Conservation (phyloP, 2,113 vertebrate species). For the Acinonyx jubatus region DNA sequence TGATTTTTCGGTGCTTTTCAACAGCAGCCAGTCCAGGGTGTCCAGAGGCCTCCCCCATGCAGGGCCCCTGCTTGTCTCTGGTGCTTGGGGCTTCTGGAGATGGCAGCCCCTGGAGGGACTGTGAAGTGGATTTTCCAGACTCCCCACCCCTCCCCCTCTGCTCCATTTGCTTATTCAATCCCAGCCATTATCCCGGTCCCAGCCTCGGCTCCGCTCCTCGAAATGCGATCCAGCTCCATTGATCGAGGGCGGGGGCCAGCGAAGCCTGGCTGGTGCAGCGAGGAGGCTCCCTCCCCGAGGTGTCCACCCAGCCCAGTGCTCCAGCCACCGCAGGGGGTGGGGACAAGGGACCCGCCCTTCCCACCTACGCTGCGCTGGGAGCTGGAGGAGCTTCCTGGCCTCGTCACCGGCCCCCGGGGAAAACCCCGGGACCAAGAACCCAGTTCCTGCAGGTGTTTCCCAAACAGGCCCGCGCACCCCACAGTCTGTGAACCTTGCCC, state of each 20-base stretch:
- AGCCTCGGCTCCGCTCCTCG: conserved; percentile 37
- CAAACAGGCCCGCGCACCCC: too few relatives aligned
- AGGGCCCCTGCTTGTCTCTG: background rate
- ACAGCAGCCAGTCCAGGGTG: background rate
- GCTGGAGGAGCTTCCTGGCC: background rate
- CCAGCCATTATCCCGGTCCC: conserved; percentile 68
- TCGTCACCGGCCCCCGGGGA: accelerated
- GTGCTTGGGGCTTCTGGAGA: background rate
- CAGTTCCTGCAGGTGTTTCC: background rate
- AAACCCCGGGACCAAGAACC: background rate
- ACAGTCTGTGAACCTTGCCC: background rate
- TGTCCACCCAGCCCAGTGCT: background rate
- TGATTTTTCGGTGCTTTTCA: background rate
- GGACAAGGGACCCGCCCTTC: background rate
- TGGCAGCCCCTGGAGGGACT: background rate
- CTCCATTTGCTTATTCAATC: conserved; percentile 73
- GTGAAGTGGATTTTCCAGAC: conserved; percentile 46
- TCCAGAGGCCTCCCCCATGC: background rate
- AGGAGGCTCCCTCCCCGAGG: background rate
- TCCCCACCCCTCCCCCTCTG: conserved; percentile 51
- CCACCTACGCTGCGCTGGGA: accelerated
- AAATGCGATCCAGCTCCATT: conserved; percentile 74
- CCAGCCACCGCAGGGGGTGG: background rate
- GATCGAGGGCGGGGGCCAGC: conserved; percentile 45
- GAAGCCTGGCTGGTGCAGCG: background rate